Percentiles rank a stretch among this genome's conserved stretches.
phyloP scores from a whole-genome alignment of 2,113 vertebrate species.

The Philantomba maxwellii region DNA sequence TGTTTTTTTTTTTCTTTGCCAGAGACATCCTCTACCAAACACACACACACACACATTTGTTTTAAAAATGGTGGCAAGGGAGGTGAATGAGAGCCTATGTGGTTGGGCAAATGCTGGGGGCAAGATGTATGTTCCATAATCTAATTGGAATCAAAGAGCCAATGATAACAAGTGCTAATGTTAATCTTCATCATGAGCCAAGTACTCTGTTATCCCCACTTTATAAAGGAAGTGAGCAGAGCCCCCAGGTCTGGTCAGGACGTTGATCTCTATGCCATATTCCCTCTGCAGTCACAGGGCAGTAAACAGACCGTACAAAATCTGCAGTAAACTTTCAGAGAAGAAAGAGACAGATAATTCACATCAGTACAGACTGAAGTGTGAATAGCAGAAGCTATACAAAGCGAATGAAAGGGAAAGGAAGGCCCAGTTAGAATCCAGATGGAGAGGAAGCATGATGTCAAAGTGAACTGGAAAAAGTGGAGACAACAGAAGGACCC shows the following conservation, averaged over 20 bases:
- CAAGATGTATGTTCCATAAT: background rate
- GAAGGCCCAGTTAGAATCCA: background rate
- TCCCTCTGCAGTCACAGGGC: background rate
- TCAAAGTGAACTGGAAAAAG: background rate
- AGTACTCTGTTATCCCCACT: background rate
- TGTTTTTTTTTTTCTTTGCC: background rate
- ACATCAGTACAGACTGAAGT: background rate
- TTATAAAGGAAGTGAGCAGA: background rate
- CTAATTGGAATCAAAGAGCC: background rate
- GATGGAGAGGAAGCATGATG: background rate
- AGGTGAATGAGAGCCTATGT: background rate
- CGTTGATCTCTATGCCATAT: background rate
- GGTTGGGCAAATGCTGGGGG: background rate
- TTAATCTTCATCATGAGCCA: background rate
- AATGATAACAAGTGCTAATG: background rate
- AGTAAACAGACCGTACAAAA: background rate
- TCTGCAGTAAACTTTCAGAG: background rate
- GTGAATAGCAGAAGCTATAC: background rate
- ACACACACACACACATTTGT: background rate
- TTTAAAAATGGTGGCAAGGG: background rate
- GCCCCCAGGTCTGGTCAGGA: background rate
- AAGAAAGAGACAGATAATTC: background rate
- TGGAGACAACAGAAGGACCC: background rate
- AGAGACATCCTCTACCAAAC: background rate
- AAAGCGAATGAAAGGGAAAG: background rate